A percentile compares a stretch with the other conserved stretches of the same genome.
Evolutionary conservation across 2,113 vertebrate species (phyloP).

Genomic region (Festucalex cinctus): DNA sequence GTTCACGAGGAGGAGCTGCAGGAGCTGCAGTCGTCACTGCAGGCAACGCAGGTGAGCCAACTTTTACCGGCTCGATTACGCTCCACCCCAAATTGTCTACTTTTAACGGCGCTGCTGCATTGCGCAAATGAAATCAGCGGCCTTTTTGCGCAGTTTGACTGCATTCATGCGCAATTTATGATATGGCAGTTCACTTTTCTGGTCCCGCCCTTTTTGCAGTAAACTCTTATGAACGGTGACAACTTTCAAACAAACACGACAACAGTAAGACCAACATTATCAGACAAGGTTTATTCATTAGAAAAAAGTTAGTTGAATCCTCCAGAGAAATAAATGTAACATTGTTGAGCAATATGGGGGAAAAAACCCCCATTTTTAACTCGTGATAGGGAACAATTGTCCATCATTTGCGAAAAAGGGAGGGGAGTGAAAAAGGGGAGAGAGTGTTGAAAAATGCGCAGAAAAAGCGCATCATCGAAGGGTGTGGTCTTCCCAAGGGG

Average conservation of each 20-base stretch:
- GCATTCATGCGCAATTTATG: constrained; percentile 61
- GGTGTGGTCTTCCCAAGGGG: constrained; percentile 53
- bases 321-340: neutral
- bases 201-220: constrained; percentile 8
- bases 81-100: neutral
- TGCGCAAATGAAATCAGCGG: neutral
- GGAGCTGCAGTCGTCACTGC: constrained; percentile 75
- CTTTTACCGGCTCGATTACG: neutral
- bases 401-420: neutral
- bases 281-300: too few relatives aligned
- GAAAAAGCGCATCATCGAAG: constrained; percentile 48
- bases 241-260: neutral
- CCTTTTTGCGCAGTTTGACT: neutral
- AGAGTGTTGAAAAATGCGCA: constrained; percentile 16
- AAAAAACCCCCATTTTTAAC: neutral
- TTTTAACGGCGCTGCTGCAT: neutral
- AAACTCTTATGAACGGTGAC: neutral
- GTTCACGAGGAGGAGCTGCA: constrained; percentile 79
- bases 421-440: neutral
- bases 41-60: constrained; percentile 71
- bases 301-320: too few relatives aligned
- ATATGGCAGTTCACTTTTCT: constrained; percentile 61
- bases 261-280: neutral
- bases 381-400: neutral
- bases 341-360: neutral